A percentile compares a stretch with the other conserved stretches of the same genome.
phyloP scores from a whole-genome alignment of 2,888 invertebrate species.

The Meghimatium bilineatum region DNA sequence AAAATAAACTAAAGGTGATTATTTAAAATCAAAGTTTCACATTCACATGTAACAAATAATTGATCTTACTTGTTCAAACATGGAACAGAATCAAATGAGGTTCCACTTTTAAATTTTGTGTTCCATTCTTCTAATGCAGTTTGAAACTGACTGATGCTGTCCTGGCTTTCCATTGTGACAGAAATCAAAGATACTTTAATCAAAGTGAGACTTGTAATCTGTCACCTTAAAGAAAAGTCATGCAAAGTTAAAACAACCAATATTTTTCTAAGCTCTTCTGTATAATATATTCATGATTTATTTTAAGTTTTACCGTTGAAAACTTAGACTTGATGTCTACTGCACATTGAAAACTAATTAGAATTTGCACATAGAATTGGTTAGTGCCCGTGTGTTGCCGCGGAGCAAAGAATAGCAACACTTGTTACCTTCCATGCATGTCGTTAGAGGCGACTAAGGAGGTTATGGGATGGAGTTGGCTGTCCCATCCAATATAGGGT shows the following conservation, averaged over 20 bases:
- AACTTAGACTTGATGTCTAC: too few relatives aligned
- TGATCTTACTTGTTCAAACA: constrained; percentile 38
- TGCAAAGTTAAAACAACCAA: background rate
- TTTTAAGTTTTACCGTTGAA: too few relatives aligned
- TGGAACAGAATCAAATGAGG: constrained; percentile 39
- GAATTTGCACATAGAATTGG: too few relatives aligned
- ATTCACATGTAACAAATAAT: background rate
- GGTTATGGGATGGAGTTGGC: too few relatives aligned
- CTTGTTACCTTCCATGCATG: too few relatives aligned
- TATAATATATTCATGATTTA: background rate
- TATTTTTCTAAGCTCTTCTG: background rate
- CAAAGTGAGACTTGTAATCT: background rate
- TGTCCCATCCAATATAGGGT: too few relatives aligned
- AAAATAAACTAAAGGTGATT: too few relatives aligned
- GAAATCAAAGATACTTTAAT: background rate
- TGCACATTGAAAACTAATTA: too few relatives aligned
- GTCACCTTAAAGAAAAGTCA: background rate
- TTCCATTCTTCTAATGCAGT: constrained; percentile 43
- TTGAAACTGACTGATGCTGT: constrained; percentile 38
- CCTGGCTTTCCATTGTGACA: constrained; percentile 20
- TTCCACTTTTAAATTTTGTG: constrained; percentile 13
- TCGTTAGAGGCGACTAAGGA: too few relatives aligned
- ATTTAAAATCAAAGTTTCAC: background rate
- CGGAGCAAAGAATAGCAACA: too few relatives aligned
- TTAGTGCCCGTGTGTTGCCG: too few relatives aligned